Evolutionary conservation across 2,888 invertebrate genomes (phyloP).

Genomic region (Cremastinae sp.): DNA sequence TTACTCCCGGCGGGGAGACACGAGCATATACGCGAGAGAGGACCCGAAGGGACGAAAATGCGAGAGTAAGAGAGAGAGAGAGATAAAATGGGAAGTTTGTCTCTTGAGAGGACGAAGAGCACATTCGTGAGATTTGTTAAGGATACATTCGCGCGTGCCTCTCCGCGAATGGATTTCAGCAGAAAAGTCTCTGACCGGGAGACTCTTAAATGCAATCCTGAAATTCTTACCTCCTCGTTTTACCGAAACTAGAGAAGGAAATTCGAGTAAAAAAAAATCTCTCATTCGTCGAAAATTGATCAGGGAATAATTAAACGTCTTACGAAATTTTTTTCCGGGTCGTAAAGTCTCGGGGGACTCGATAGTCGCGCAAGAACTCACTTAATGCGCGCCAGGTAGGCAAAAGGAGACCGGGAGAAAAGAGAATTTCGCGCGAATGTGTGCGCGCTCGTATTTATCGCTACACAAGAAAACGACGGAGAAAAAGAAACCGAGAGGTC

Average conservation of each 20-base stretch:
- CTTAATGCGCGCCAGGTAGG: slow-evolving; percentile 55
- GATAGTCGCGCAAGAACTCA: slow-evolving; percentile 48
- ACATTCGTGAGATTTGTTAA: slow-evolving; percentile 68
- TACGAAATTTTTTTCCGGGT: too few species aligned
- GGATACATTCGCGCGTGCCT: slow-evolving; percentile 64
- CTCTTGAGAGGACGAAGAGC: slow-evolving; percentile 10
- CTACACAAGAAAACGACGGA: slow-evolving; percentile 70
- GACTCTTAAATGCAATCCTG: slow-evolving; percentile 1
- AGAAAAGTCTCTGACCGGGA: slow-evolving; percentile 11
- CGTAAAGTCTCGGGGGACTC: slow-evolving; percentile 10
- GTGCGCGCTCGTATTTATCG: slow-evolving; percentile 26
- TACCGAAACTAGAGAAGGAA: too few species aligned
- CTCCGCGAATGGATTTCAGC: slow-evolving; percentile 19
- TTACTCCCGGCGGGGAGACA: slow-evolving; percentile 59
- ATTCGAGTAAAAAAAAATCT: not conserved
- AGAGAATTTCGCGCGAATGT: slow-evolving; percentile 22
- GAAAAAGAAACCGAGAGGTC: slow-evolving; percentile 54
- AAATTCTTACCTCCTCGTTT: too few species aligned
- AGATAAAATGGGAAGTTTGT: slow-evolving; percentile 24
- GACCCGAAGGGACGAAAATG: not conserved
- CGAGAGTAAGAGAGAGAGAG: not conserved
- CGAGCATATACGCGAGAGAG: slow-evolving; percentile 25
- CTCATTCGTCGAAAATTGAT: not conserved
- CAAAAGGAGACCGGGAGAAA: slow-evolving; percentile 23
- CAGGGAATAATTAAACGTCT: too few species aligned